These are phyloP conservation scores for Leucophenga maculata DNA, from an alignment of 2,888 invertebrate species.

Conservation along the genomic window DNA sequence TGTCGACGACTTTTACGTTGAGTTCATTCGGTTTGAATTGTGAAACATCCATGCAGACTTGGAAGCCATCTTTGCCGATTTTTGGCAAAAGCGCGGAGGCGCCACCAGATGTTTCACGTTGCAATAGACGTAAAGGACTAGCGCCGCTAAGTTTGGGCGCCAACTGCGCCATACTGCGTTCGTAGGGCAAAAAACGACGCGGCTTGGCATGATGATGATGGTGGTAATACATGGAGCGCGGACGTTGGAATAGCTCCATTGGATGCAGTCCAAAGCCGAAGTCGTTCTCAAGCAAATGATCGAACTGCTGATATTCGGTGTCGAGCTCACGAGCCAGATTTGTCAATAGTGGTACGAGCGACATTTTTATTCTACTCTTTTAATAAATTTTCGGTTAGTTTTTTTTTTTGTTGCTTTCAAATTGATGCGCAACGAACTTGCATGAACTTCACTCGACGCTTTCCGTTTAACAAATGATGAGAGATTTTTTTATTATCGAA, in stretches of 20 bases:
- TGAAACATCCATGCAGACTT: slow-evolving; percentile 82
- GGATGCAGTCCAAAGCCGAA: slow-evolving; percentile 60
- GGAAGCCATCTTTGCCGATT: slow-evolving; percentile 79
- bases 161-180: slow-evolving; percentile 67
- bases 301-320: slow-evolving; percentile 41
- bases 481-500: too few relatives aligned
- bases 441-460: slow-evolving; percentile 13
- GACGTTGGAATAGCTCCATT: slow-evolving; percentile 61
- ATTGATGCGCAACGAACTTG: slow-evolving; percentile 29
- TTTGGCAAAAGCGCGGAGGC: slow-evolving; percentile 64
- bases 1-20: slow-evolving; percentile 84
- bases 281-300: slow-evolving; percentile 53
- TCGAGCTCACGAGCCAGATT: slow-evolving; percentile 52
- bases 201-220: slow-evolving; percentile 47
- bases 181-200: slow-evolving; percentile 48
- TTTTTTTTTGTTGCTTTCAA: slow-evolving; percentile 34
- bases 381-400: neutral
- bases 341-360: slow-evolving; percentile 49
- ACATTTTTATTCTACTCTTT: slow-evolving; percentile 41
- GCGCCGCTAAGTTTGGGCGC: slow-evolving; percentile 16
- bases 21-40: slow-evolving; percentile 87
- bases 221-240: slow-evolving; percentile 50
- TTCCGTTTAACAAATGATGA: neutral
- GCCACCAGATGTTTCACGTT: slow-evolving; percentile 69
- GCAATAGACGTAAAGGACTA: neutral